A percentile compares a stretch with the other conserved stretches of the same genome.
These are phyloP conservation scores for Nomada ferruginata DNA, from an alignment of 2,888 invertebrate genomes.

Conservation along the genomic window DNA sequence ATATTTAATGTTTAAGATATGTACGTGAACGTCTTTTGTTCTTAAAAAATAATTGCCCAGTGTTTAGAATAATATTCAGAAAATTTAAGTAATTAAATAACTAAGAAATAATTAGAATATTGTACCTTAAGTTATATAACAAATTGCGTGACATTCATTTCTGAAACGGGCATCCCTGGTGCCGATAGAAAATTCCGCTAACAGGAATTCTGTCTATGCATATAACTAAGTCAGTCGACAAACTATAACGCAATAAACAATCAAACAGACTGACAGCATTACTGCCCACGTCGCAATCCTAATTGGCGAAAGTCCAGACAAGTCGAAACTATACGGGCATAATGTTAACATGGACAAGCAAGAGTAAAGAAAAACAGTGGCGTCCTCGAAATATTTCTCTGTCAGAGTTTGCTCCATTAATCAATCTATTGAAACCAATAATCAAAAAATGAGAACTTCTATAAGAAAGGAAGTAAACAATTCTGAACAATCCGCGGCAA, in stretches of 20 bases:
- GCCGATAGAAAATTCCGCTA: not conserved
- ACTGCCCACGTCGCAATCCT: conserved; percentile 15
- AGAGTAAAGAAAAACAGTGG: conserved; percentile 19
- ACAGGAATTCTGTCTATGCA: not conserved
- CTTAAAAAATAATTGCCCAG: too few relatives aligned
- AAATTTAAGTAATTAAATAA: too few relatives aligned
- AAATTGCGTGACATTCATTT: not conserved
- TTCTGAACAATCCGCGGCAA: not conserved
- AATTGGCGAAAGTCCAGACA: conserved; percentile 38
- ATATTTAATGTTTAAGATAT: too few relatives aligned
- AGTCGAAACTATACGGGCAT: conserved; percentile 6
- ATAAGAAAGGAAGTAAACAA: not conserved
- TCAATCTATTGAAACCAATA: not conserved
- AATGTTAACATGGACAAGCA: conserved; percentile 10
- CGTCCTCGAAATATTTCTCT: conserved; percentile 1
- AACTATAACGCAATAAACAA: conserved; percentile 19
- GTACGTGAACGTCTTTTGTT: too few relatives aligned
- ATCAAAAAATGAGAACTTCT: not conserved
- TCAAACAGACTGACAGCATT: conserved; percentile 25
- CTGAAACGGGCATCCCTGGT: not conserved
- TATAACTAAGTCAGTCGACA: not conserved
- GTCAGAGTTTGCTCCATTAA: not conserved
- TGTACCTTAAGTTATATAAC: not conserved
- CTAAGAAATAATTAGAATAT: too few relatives aligned
- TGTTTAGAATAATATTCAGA: too few relatives aligned